phyloP scores from a whole-genome alignment of 2,797 vertebrate genomes.

The Hydrocynus forskahlii region DNA sequence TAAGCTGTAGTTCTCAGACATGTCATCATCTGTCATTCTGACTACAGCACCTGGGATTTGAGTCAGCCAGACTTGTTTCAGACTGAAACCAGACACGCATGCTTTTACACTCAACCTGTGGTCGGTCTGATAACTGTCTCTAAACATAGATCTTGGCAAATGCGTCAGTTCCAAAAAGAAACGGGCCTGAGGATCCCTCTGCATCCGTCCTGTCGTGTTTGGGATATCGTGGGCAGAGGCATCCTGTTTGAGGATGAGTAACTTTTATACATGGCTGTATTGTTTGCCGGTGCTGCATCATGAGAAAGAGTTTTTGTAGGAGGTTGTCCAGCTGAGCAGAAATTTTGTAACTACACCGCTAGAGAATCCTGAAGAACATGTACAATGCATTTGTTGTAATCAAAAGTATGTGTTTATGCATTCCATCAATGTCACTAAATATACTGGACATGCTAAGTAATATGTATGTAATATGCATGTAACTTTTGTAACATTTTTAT shows the following conservation, averaged over 20 bases:
- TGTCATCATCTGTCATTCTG: conserved; percentile 5
- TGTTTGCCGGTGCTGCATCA: conserved; percentile 24
- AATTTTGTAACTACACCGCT: not conserved
- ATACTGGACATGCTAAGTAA: too few species aligned
- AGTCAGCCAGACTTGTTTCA: conserved; percentile 32
- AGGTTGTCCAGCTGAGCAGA: conserved; percentile 19
- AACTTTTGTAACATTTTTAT: not conserved
- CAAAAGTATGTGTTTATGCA: too few species aligned
- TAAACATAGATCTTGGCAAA: conserved; percentile 51
- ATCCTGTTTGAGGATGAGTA: conserved; percentile 46
- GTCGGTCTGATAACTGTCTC: conserved; percentile 33
- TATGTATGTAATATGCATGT: not conserved
- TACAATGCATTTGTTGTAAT: not conserved
- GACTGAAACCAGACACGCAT: conserved; percentile 49
- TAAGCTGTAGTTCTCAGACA: not conserved
- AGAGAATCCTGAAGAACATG: not conserved
- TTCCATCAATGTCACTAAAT: too few species aligned
- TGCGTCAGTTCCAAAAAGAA: conserved; percentile 38
- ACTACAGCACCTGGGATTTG: conserved; percentile 9
- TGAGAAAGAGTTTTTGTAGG: not conserved
- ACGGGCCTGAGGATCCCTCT: conserved; percentile 29
- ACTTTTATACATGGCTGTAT: conserved; percentile 38
- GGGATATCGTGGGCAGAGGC: conserved; percentile 13
- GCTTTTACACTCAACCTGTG: conserved; percentile 47
- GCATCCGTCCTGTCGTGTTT: conserved; percentile 45